phyloP scores from a whole-genome alignment of 2,888 invertebrate species.

The Lasioglossum malachurum region DNA sequence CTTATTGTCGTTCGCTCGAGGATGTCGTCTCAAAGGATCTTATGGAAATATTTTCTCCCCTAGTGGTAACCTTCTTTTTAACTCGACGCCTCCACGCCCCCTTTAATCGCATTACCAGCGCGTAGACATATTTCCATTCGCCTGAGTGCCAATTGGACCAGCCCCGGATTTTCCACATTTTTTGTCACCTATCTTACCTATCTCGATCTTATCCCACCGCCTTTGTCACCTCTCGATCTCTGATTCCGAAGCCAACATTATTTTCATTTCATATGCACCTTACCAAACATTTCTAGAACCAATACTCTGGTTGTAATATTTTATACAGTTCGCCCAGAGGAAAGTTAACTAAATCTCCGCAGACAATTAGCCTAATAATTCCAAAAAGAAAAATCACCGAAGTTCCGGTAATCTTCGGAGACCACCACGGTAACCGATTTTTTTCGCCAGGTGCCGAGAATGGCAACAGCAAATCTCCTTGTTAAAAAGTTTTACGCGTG shows the following conservation, averaged over 20 bases:
- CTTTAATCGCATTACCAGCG: constrained; percentile 71
- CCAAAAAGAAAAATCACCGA: not conserved
- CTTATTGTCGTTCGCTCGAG: constrained; percentile 48
- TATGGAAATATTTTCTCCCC: constrained; percentile 71
- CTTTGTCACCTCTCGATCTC: not conserved
- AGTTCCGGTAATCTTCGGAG: not conserved
- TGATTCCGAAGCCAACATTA: constrained; percentile 1
- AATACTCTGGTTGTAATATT: not conserved
- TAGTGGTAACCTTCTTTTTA: constrained; percentile 66
- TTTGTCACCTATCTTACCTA: not conserved
- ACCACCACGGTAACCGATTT: not conserved
- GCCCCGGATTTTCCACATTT: constrained; percentile 25
- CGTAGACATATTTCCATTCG: constrained; percentile 70
- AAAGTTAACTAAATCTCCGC: not conserved
- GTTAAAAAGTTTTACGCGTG: constrained; percentile 45
- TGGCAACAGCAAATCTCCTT: not conserved
- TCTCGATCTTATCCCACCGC: not conserved
- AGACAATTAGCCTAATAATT: not conserved
- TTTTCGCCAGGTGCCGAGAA: not conserved
- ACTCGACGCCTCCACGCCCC: constrained; percentile 30
- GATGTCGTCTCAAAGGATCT: constrained; percentile 61
- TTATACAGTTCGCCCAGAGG: not conserved
- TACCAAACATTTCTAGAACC: not conserved
- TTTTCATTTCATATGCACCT: not conserved
- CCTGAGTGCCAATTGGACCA: constrained; percentile 55